phyloP scores from a whole-genome alignment of 2,888 invertebrate species.

The Cantharis flavilabris region DNA sequence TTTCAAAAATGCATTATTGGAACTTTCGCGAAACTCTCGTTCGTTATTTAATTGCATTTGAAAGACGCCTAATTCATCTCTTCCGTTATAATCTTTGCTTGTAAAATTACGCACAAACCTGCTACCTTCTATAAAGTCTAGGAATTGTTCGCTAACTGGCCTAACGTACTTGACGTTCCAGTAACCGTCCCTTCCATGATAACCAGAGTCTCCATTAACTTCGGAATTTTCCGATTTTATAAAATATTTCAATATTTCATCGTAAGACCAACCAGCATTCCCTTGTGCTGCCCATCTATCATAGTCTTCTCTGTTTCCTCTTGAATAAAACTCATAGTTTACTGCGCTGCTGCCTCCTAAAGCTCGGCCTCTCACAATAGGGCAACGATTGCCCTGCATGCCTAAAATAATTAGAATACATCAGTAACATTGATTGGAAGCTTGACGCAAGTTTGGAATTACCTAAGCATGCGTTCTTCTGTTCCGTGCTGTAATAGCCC shows the following conservation, averaged over 20 bases:
- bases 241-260: background rate
- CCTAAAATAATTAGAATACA: background rate
- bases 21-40: background rate
- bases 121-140: constrained; percentile 61
- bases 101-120: constrained; percentile 52
- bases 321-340: constrained; percentile 31
- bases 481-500: background rate
- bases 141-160: constrained; percentile 58
- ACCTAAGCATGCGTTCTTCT: background rate
- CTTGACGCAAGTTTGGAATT: background rate
- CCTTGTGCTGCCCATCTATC: constrained; percentile 48
- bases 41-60: constrained; percentile 55
- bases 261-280: constrained; percentile 58
- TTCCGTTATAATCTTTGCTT: constrained; percentile 64
- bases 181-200: background rate
- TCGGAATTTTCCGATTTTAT: background rate
- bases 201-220: background rate
- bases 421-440: too few relatives aligned
- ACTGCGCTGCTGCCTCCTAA: constrained; percentile 32
- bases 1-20: background rate
- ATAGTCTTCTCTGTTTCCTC: constrained; percentile 31
- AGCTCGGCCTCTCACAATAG: constrained; percentile 19
- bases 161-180: background rate
- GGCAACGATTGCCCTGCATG: background rate
- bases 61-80: constrained; percentile 64